Percentiles rank a stretch among this genome's conserved stretches.
Evolutionary conservation across 2,888 invertebrate species (phyloP).

Genomic region (Zootermopsis nevadensis): DNA sequence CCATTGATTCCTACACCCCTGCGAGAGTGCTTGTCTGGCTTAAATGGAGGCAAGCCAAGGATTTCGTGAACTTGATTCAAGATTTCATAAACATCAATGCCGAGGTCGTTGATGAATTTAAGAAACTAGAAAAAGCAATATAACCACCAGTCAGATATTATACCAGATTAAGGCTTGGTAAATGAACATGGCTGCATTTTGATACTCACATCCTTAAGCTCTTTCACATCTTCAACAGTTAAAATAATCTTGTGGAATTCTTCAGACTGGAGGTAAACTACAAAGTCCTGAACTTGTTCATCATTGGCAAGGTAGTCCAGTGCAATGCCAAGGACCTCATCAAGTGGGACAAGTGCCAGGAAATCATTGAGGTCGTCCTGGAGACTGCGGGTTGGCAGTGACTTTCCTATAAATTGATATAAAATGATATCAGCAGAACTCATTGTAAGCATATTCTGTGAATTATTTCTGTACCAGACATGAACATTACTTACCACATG

Average conservation of each 20-base stretch:
- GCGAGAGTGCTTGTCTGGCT: neutral
- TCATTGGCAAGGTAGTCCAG: slow-evolving; percentile 37
- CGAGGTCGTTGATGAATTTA: neutral
- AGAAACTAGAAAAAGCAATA: neutral
- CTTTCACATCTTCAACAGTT: neutral
- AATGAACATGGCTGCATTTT: too few relatives aligned
- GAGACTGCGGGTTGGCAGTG: neutral
- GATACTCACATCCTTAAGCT: slow-evolving; percentile 30
- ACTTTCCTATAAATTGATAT: slow-evolving; percentile 11
- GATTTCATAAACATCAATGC: neutral
- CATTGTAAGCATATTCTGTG: neutral
- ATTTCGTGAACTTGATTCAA: neutral
- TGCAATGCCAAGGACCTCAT: neutral
- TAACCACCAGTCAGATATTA: too few relatives aligned
- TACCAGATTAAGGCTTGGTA: too few relatives aligned
- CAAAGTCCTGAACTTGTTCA: neutral
- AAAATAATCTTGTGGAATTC: neutral
- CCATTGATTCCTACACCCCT: slow-evolving; percentile 6
- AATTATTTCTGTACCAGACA: neutral
- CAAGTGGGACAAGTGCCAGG: slow-evolving; percentile 19
- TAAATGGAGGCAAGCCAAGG: neutral
- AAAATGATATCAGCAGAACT: neutral
- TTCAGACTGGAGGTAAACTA: slow-evolving; percentile 15
- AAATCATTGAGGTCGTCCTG: slow-evolving; percentile 38
- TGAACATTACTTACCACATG: neutral